Percentiles rank a stretch among this genome's conserved stretches.
Evolutionary conservation across 1,140 invertebrate genomes (phyloP).

Genomic region (Archivesica marissinica): DNA sequence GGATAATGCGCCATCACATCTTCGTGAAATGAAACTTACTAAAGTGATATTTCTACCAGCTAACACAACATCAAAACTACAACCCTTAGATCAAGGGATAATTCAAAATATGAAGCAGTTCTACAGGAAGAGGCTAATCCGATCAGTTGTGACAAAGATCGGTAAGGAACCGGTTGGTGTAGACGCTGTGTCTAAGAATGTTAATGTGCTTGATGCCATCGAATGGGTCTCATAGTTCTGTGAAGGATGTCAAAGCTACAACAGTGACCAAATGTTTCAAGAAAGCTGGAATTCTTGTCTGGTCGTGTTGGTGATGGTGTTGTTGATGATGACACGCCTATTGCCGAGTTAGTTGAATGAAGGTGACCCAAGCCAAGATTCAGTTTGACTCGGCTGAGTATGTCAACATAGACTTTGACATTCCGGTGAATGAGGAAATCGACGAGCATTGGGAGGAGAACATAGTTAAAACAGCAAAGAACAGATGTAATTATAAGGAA

Average conservation of each 20-base stretch:
- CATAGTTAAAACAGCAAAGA: too few species aligned
- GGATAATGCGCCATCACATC: conserved; percentile 65
- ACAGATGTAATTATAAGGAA: too few species aligned
- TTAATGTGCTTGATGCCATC: conserved; percentile 39
- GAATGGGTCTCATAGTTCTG: background rate
- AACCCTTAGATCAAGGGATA: conserved; percentile 35
- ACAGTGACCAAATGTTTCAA: conserved; percentile 25
- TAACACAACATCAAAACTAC: conserved; percentile 23
- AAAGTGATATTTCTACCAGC: conserved; percentile 44
- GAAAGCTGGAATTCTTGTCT: conserved; percentile 4
- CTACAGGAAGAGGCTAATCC: conserved; percentile 36
- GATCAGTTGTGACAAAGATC: background rate
- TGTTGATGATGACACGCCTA: conserved; percentile 29
- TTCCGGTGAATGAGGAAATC: conserved; percentile 36
- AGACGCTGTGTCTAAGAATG: conserved; percentile 13
- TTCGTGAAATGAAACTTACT: conserved; percentile 26
- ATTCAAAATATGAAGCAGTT: conserved; percentile 23
- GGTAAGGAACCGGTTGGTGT: background rate
- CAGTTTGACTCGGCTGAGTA: background rate
- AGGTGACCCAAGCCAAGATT: conserved; percentile 5
- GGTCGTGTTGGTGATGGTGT: background rate
- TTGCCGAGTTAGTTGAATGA: conserved; percentile 24
- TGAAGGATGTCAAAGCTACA: conserved; percentile 26
- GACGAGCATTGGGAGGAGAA: conserved; percentile 26
- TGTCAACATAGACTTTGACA: background rate